phyloP scores from a whole-genome alignment of 2,888 invertebrate genomes.

The Plusia festucae region DNA sequence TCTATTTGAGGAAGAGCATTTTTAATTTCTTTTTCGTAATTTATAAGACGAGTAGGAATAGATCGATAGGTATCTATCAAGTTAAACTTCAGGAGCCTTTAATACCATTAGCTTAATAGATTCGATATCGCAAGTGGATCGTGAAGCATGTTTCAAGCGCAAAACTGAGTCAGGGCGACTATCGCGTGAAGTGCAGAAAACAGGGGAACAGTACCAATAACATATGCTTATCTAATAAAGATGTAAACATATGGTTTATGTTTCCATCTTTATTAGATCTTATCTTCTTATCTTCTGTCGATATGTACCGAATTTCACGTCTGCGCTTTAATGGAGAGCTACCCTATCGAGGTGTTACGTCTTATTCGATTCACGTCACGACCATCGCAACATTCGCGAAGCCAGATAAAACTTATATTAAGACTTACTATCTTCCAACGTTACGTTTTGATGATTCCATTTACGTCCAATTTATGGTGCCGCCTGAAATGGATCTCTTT shows the following conservation, averaged over 20 bases:
- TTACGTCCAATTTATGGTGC: constrained; percentile 58
- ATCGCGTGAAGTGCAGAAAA: constrained; percentile 21
- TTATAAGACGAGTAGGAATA: neutral
- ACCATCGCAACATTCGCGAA: constrained; percentile 53
- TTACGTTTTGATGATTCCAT: constrained; percentile 61
- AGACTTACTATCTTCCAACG: constrained; percentile 56
- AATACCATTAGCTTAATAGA: constrained; percentile 43
- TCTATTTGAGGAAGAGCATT: neutral
- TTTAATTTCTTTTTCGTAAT: neutral
- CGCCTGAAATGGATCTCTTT: constrained; percentile 39
- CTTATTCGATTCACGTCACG: constrained; percentile 61
- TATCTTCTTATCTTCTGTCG: constrained; percentile 22
- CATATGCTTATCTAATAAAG: constrained; percentile 40
- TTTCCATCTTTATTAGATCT: no score
- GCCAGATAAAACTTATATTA: constrained; percentile 67
- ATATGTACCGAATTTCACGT: constrained; percentile 41
- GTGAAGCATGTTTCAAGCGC: constrained; percentile 15
- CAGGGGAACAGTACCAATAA: constrained; percentile 26
- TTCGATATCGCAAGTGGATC: constrained; percentile 38
- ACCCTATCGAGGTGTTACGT: constrained; percentile 47
- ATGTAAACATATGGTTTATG: constrained; percentile 47
- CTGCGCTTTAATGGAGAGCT: constrained; percentile 38
- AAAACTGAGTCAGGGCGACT: constrained; percentile 17
- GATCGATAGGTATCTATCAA: neutral
- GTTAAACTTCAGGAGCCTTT: constrained; percentile 13